Percentiles rank a stretch among this genome's conserved stretches.
Conservation (phyloP, 1,140 invertebrate species). For the Drosophila sulfurigaster region DNA sequence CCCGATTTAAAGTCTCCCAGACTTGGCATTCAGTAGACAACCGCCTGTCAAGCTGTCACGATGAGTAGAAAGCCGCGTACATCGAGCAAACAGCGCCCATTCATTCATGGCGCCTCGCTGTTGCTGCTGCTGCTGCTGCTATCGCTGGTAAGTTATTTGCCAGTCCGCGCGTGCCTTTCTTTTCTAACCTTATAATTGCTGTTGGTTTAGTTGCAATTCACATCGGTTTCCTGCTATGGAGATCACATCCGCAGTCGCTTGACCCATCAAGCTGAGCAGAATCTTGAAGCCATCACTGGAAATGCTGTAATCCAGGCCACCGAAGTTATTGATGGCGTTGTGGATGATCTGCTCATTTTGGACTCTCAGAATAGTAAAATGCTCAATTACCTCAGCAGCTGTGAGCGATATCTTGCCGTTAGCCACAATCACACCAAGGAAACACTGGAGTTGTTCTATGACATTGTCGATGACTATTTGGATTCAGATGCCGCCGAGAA, state of each 20-base stretch:
- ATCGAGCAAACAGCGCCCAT: not conserved
- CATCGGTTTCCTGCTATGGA: slow-evolving; percentile 23
- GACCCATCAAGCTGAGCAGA: slow-evolving; percentile 58
- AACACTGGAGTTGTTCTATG: slow-evolving; percentile 52
- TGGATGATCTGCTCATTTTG: slow-evolving; percentile 63
- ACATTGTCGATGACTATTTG: slow-evolving; percentile 47
- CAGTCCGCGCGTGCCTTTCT: not conserved
- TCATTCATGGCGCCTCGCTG: slow-evolving; percentile 1
- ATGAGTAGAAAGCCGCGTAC: slow-evolving; percentile 22
- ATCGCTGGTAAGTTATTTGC: slow-evolving; percentile 22
- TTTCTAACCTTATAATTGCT: not conserved
- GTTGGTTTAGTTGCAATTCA: slow-evolving; percentile 3
- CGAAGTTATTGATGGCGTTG: slow-evolving; percentile 59
- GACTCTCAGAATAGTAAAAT: slow-evolving; percentile 60
- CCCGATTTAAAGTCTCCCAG: not conserved
- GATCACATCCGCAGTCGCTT: slow-evolving; percentile 53
- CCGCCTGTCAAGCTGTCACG: slow-evolving; percentile 40
- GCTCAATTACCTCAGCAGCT: slow-evolving; percentile 41
- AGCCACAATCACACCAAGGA: slow-evolving; percentile 39
- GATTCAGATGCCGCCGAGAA: slow-evolving; percentile 60
- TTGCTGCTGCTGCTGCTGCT: slow-evolving; percentile 17
- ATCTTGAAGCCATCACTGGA: slow-evolving; percentile 41
- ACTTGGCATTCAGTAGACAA: slow-evolving; percentile 47
- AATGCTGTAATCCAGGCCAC: slow-evolving; percentile 53
- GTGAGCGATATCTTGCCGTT: slow-evolving; percentile 46